Percentiles rank a stretch among this genome's conserved stretches.
Evolutionary conservation across 2,888 invertebrate genomes (phyloP).

Genomic region (Zygogramma bicolorata): DNA sequence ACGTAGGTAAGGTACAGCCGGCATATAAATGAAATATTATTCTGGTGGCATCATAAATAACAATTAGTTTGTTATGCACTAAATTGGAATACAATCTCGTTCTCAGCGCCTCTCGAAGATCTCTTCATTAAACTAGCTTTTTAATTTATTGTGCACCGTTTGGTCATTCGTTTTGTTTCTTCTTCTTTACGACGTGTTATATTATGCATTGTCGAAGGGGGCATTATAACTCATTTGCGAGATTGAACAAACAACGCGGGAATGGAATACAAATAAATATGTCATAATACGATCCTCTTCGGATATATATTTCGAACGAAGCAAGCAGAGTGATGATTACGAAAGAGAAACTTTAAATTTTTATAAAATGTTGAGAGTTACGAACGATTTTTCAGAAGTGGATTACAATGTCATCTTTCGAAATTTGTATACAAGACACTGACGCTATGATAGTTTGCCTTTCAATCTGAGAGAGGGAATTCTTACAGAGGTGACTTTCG

Average conservation of each 20-base stretch:
- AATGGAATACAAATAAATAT: background rate
- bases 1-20: constrained; percentile 47
- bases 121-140: constrained; percentile 60
- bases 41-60: constrained; percentile 59
- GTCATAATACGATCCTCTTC: background rate
- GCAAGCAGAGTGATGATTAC: background rate
- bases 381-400: too few species aligned
- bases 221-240: constrained; percentile 16
- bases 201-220: constrained; percentile 19
- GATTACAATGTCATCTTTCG: too few species aligned
- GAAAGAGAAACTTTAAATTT: background rate
- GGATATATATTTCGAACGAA: background rate
- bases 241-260: background rate
- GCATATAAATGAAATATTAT: constrained; percentile 62
- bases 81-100: constrained; percentile 61
- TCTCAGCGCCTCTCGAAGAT: constrained; percentile 54
- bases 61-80: constrained; percentile 61
- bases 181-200: constrained; percentile 24
- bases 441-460: too few species aligned
- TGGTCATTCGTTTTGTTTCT: constrained; percentile 42
- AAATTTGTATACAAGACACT: too few species aligned
- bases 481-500: too few species aligned
- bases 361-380: too few species aligned
- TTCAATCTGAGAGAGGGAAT: too few species aligned
- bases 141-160: constrained; percentile 55